Evolutionary conservation across 2,113 vertebrate species (phyloP), one percentile per base, ranked within the genome.

Genomic region (Uria lomvia): DNA sequence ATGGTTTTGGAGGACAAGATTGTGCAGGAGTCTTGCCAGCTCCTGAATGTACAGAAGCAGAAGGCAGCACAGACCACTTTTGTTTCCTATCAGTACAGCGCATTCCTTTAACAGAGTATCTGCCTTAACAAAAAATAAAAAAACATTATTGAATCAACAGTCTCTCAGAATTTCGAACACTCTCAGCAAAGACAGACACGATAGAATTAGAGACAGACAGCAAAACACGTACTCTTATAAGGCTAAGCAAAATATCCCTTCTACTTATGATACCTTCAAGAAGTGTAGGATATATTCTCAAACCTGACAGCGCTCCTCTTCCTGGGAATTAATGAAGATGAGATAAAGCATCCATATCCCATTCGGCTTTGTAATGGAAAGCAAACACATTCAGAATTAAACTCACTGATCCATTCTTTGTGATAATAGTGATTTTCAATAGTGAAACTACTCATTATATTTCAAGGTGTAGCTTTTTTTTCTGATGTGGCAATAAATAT

Each of bases 31-130:
- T 43, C 34, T 88, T 68, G 21, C 15, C 30, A 86, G 38, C 5
- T 73, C 45, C 53, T 65, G 27, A 49, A 34, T 15, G 9, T 52
- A 30, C 21, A 86, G 47, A 60, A 65, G 15, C 34, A 72, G 66
- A 88, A 78, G 16, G 17, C 45, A 77, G 23, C 36, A 66, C 34
- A 58, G n/a, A 67, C 5, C 0, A 2, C 24, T 68, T 90, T 67
- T 83, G 26, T 75, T 70, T 79, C 22, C 17, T 90, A 20, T 42
- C 14, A 52, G 22, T 65, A n/a, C 0, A 0, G 20, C 2, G 1
- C 9, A 72, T 38, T 8, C 22, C 22, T 87, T 68, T 56, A 63
- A 67, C 29, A 71, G 68, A 66, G 82, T 38, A 13, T n/a, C 40
- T 9, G 2, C 26, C 22, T 56, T 38, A 62, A 86, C 60, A 92